Evolutionary conservation across 2,888 invertebrate species (phyloP).

Genomic region (Cerastoderma edule): DNA sequence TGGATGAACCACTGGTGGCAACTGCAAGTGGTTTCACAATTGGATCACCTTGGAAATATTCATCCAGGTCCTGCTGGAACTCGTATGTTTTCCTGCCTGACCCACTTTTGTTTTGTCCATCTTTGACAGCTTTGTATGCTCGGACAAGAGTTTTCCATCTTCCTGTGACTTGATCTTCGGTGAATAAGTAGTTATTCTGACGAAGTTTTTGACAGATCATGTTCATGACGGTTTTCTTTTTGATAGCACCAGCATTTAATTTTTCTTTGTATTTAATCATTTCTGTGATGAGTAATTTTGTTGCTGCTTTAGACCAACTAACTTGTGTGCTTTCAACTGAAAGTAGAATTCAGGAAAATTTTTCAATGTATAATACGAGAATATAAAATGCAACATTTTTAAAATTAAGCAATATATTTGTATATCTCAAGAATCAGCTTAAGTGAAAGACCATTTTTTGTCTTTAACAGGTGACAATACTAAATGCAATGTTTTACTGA

Average conservation of each 20-base stretch:
- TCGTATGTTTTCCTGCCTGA: background rate
- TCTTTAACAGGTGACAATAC: no score
- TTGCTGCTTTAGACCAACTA: conserved; percentile 13
- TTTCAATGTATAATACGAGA: no score
- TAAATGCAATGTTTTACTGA: no score
- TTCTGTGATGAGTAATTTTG: conserved; percentile 21
- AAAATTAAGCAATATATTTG: no score
- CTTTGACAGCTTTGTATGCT: background rate
- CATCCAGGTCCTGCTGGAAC: background rate
- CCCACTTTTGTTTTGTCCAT: background rate
- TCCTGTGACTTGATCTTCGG: background rate
- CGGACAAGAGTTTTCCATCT: background rate
- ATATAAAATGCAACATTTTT: no score
- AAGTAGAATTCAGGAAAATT: no score
- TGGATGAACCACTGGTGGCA: no score
- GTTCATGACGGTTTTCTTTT: conserved; percentile 21
- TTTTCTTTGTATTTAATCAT: conserved; percentile 14
- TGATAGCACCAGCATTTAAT: background rate
- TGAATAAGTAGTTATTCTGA: background rate
- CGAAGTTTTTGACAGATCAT: conserved; percentile 1
- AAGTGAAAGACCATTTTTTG: no score
- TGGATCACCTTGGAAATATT: background rate
- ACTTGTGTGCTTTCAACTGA: conserved; percentile 1
- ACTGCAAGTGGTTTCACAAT: no score
- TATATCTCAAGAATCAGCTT: no score